phyloP scores from a whole-genome alignment of 2,113 vertebrate species.

The Tragelaphus imberbis region DNA sequence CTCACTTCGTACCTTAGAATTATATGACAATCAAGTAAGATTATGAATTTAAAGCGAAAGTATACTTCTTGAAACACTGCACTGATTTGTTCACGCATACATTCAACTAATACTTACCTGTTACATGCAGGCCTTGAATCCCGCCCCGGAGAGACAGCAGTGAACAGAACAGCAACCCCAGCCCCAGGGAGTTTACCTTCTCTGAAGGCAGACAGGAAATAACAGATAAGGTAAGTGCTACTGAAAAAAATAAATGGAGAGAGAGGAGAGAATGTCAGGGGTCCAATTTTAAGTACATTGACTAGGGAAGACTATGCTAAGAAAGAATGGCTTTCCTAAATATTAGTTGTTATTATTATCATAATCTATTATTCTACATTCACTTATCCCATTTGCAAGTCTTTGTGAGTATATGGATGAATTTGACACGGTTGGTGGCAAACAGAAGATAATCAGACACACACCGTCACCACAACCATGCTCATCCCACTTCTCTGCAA shows the following conservation, averaged over 20 bases:
- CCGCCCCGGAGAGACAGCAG: neutral
- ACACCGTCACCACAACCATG: fast-evolving
- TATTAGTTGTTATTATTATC: neutral
- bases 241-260: neutral
- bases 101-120: neutral
- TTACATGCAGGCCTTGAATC: neutral
- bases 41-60: neutral
- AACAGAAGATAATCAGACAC: neutral
- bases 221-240: neutral
- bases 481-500: neutral
- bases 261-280: neutral
- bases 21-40: neutral
- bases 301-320: neutral
- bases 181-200: neutral
- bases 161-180: neutral
- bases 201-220: neutral
- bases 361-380: neutral
- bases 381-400: neutral
- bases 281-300: neutral
- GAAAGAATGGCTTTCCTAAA: neutral
- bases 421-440: neutral
- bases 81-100: neutral
- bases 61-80: neutral
- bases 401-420: neutral
- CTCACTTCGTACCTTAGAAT: neutral